Base-by-base conservation (phyloP, 2,113 vertebrate species). In the Mus musculus region DNA sequence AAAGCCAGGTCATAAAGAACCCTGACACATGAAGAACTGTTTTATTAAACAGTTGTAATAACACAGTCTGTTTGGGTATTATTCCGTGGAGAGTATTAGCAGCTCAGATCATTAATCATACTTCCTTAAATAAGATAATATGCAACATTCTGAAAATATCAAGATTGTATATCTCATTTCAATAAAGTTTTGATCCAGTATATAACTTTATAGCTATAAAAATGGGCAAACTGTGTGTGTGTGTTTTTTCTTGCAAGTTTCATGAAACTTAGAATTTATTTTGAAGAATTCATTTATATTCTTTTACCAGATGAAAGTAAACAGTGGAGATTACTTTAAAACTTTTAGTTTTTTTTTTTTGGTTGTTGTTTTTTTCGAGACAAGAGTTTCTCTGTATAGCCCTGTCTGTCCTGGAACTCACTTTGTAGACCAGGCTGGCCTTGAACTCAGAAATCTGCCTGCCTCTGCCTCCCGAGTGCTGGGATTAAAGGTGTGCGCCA, bases 151-250 rank as follows among this genome's bases (percentile, higher is more conserved):
- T 93, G 19, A 88, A 56, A 73, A 10, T 91, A 24, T 94, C 59
- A 76, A 12, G 20, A 63, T 46, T 89, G 2, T 63, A 13, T 75
- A 49, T 33, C 65, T 80, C 92, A 94, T 82, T 96, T 96, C 24
- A 96, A 93, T 97, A 14, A 97, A 96, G 42, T 96, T 98, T 92
- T 91, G 73, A 96, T 82, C 71, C 97, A 95, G 96, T 46, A 77
- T 97, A 81, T 95, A 97, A 87, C 97, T 97, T 91, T 78, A 85
- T 97, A 98, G 93, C 89, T 97, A 97, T 98, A 98, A 97, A 98
- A 98, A 97, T 98, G 96, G 89, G 88, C 67, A 91, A 95, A 97
- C 97, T 97, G 49, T 49, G 49, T 49, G 49, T 49, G 49, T 63
- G 7, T 63, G 96, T 98, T 61, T 81, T 93, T 39, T 96, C 96